These are phyloP conservation scores for Caenorhabditis auriculariae DNA, from an alignment of 2,888 invertebrate species.

Conservation along the genomic window DNA sequence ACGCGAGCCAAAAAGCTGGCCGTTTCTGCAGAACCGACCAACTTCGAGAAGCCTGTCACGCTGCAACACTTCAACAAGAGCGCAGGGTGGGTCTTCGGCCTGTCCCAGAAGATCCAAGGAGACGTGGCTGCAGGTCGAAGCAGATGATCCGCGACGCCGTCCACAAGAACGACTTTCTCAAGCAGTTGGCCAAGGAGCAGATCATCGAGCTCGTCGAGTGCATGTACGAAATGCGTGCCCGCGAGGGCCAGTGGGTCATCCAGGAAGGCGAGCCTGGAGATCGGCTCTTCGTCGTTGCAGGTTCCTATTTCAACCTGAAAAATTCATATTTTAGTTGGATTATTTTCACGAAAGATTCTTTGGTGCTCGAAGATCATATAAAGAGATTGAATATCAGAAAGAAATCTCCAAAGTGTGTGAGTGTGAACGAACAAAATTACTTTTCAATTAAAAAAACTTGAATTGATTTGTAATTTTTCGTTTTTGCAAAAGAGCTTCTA, in stretches of 20 bases:
- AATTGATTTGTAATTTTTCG: background rate
- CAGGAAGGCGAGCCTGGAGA: conserved; percentile 72
- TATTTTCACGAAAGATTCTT: too few relatives aligned
- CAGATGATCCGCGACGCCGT: conserved; percentile 68
- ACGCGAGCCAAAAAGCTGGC: conserved; percentile 66
- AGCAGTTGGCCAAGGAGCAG: conserved; percentile 67
- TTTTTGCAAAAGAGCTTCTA: too few relatives aligned
- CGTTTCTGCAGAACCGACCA: conserved; percentile 65
- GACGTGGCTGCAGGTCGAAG: conserved; percentile 64
- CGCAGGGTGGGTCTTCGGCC: conserved; percentile 43
- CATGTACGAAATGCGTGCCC: conserved; percentile 67
- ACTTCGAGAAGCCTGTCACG: conserved; percentile 56
- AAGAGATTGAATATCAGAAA: background rate
- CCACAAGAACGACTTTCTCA: conserved; percentile 68
- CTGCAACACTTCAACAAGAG: conserved; percentile 61
- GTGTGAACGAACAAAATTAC: too few relatives aligned
- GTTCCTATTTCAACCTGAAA: conserved; percentile 23
- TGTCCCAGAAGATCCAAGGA: background rate
- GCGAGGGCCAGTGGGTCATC: conserved; percentile 67
- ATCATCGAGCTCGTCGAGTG: conserved; percentile 68
- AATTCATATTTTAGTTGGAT: too few relatives aligned
- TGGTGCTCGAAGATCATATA: background rate
- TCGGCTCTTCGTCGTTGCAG: conserved; percentile 72
- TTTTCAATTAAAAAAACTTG: too few relatives aligned
- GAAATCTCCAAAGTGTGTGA: background rate